Evolutionary conservation across 2,113 vertebrate species (phyloP), one percentile per base, ranked within the genome.

Genomic region (Anolis carolinensis): DNA sequence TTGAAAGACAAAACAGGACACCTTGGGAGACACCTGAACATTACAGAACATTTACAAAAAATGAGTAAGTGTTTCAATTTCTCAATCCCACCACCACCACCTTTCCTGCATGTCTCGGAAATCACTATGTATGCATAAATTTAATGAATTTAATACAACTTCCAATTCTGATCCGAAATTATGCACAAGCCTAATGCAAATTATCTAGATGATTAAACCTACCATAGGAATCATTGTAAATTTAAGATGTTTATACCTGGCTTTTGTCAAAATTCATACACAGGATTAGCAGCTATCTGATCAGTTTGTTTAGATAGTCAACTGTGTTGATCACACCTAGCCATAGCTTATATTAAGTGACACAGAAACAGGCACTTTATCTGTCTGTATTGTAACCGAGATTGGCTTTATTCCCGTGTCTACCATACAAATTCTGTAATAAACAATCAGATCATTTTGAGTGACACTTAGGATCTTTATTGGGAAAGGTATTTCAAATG

Each of bases 361-460:
- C 88, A 92, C 18, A 70, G 68, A 83, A 91, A 27, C 82, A 87
- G 90, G 62, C 65, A 89, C 79, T 86, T 78, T 79, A 87, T 91
- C 86, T 92, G 65, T 86, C 71, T 91, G 39, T 85, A 36, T 87
- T 86, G 63, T 90, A 74, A 65, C 0, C 0, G 84, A 79, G 79
- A 36, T 18, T 90, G 84, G 62, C 44, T 89, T 89, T 84, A 34
- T 86, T 89, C 91, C 93, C 86, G 87, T 84, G 50, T 92, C 92
- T 81, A 74, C 86, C 89, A 85, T 82, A 90, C 78, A 87, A 88
- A 86, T 86, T 62, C 84, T 79, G 59, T 82, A 93, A 92, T 91
- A 93, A 93, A 93, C 89, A 94, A 71, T 79, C 83, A 90, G 71
- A 93, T 93, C 79, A 74, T 77, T 95, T 91, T 94, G 90, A 95